These are phyloP conservation scores for Sussaba pulchella DNA, from an alignment of 2,888 invertebrate species.

Conservation along the genomic window DNA sequence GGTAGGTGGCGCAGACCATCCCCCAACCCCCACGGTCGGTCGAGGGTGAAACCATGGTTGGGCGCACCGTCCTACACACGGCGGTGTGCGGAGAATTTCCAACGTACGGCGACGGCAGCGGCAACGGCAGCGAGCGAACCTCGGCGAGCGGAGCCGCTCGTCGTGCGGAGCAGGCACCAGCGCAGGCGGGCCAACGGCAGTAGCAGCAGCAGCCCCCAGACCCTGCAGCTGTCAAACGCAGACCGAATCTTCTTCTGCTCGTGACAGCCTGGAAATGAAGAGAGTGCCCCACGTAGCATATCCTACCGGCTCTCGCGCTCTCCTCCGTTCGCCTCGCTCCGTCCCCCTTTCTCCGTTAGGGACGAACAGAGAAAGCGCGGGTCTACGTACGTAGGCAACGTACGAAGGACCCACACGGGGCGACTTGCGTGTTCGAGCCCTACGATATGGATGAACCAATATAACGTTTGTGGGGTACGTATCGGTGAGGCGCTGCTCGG, in stretches of 20 bases:
- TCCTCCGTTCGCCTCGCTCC: conserved; percentile 65
- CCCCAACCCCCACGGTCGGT: conserved; percentile 29
- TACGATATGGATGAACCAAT: conserved; percentile 2
- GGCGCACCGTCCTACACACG: conserved; percentile 49
- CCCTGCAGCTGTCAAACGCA: conserved; percentile 84
- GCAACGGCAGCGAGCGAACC: conserved; percentile 44
- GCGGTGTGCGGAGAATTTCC: conserved; percentile 42
- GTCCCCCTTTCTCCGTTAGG: conserved; percentile 38
- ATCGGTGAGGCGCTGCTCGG: not conserved
- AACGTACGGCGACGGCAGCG: conserved; percentile 58
- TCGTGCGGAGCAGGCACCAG: conserved; percentile 48
- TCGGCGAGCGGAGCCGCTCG: conserved; percentile 53
- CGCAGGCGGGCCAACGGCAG: conserved; percentile 48
- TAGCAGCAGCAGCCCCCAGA: conserved; percentile 78
- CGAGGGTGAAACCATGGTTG: conserved; percentile 40
- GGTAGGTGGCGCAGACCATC: conserved; percentile 72
- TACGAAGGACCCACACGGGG: conserved; percentile 34
- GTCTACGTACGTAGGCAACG: conserved; percentile 37
- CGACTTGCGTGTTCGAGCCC: conserved; percentile 34
- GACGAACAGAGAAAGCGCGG: conserved; percentile 23
- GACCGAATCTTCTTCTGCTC: conserved; percentile 84
- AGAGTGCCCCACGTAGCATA: conserved; percentile 81
- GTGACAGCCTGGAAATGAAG: conserved; percentile 84
- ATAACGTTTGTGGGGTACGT: not conserved
- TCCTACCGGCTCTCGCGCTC: conserved; percentile 72